These are phyloP conservation scores for Agrenia bidenticulata DNA, from an alignment of 2,888 invertebrate species.

Conservation along the genomic window DNA sequence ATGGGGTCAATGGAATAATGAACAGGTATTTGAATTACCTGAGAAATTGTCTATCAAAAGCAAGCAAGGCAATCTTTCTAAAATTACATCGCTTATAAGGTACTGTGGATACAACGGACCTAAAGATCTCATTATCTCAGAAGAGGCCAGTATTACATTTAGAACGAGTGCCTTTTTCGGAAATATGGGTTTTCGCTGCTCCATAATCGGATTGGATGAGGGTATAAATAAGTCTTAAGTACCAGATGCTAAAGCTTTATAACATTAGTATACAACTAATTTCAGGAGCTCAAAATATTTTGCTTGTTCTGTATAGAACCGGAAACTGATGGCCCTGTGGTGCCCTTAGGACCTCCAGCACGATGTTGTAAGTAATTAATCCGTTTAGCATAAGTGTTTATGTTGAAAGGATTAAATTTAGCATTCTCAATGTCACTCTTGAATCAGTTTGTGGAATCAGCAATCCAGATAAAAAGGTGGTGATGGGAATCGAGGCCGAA, in stretches of 20 bases:
- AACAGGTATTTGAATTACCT: constrained; percentile 34
- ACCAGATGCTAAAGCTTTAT: too few species aligned
- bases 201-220: constrained; percentile 9
- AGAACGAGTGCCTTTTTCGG: constrained; percentile 39
- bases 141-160: constrained; percentile 36
- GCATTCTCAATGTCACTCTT: too few species aligned
- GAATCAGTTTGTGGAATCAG: constrained; percentile 40
- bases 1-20: constrained; percentile 25
- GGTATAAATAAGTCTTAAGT: background rate
- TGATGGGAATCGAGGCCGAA: constrained; percentile 35
- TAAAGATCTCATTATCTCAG: constrained; percentile 14
- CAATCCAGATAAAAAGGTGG: constrained; percentile 29
- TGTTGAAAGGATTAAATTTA: too few species aligned
- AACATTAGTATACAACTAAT: background rate
- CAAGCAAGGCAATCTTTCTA: too few species aligned
- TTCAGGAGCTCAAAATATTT: too few species aligned
- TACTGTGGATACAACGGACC: constrained; percentile 41
- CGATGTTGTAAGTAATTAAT: background rate
- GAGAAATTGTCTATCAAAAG: too few species aligned
- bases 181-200: constrained; percentile 42
- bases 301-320: too few species aligned
- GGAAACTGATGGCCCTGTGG: background rate
- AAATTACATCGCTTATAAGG: too few species aligned
- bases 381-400: too few species aligned
- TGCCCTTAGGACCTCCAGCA: constrained; percentile 1